These are phyloP conservation scores for Lates japonicus DNA, from an alignment of 2,797 vertebrate genomes.

Conservation along the genomic window DNA sequence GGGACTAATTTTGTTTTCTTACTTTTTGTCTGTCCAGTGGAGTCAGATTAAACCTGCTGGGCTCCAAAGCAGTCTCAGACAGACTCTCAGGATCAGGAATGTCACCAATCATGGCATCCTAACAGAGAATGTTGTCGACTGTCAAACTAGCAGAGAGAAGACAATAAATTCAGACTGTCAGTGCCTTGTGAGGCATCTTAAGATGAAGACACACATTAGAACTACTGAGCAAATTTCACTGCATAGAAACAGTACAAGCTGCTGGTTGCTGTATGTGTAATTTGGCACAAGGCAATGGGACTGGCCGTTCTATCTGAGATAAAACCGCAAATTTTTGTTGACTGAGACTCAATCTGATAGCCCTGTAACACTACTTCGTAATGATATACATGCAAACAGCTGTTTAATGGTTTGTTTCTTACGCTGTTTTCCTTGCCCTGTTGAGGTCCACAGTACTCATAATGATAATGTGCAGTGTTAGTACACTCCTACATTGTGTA, in stretches of 20 bases:
- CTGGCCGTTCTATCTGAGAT: neutral
- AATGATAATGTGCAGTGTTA: neutral
- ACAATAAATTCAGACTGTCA: neutral
- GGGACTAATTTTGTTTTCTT: conserved; percentile 42
- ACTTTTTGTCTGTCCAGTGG: conserved; percentile 4
- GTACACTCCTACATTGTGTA: conserved; percentile 24
- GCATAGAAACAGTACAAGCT: neutral
- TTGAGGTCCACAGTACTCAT: neutral
- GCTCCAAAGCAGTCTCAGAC: neutral
- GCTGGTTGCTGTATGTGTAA: neutral
- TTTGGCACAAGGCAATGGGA: no score
- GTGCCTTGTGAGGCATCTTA: neutral
- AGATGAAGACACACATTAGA: neutral
- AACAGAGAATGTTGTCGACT: neutral
- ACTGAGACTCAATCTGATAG: neutral
- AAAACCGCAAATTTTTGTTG: neutral
- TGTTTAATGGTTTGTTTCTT: neutral
- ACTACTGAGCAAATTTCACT: neutral
- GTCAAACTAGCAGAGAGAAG: neutral
- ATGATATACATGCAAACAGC: neutral
- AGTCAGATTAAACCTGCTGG: conserved; percentile 31
- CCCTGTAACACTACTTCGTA: neutral
- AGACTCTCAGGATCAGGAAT: neutral
- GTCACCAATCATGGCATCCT: neutral
- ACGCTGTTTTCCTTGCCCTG: neutral